Evolutionary conservation across 53 echinoderm and acorn worm species (phyloP), one percentile per base, ranked within the genome.

Genomic region (Hippasteria phrygiana): DNA sequence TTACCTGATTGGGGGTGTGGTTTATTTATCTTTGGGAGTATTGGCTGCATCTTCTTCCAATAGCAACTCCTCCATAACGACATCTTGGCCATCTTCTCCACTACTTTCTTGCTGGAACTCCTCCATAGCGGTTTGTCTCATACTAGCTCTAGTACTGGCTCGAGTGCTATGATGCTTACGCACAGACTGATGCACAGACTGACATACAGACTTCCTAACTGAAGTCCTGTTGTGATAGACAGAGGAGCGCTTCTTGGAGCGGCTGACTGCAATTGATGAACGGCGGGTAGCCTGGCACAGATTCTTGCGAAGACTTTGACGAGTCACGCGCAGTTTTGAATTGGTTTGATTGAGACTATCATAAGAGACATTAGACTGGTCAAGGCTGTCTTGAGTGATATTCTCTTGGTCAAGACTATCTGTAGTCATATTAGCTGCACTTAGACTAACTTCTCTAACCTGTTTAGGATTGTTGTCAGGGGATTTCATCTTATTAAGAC

Each of bases 211-310:
- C 36, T 56, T 71, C 46, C 88, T 70, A 9, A 91, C 43, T 5
- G 91, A 91, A 17, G 53, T 74, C 27, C 91, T 75, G 28, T 65
- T 53, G 14, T 62, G 37, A 27, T 71, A 48, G 36, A 89, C 55
- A 34, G 88, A 88, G 20, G 90, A 90, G 1, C 62, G 71, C 63
- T 82, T 72, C 62, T 90, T 90, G n/a, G 90, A 90, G 56, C 54
- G 56, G 62, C 90, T 90, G 26, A 53, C 51, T 5, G 62, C 41
- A 24, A 55, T 42, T 10, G 89, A 78, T 5, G 89, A 79, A 10
- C 89, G 89, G 14, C 89, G 89, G 33, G 37, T 17, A 2, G 89
- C 79, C 20, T 36, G 36, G 3, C 72, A 69, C 53, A 48, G 43
- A 13, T 62, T 82, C 82, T 46, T 73, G 22, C 82, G 59, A 36